phyloP scores from a whole-genome alignment of 2,888 invertebrate genomes.

The Acleris cristana region DNA sequence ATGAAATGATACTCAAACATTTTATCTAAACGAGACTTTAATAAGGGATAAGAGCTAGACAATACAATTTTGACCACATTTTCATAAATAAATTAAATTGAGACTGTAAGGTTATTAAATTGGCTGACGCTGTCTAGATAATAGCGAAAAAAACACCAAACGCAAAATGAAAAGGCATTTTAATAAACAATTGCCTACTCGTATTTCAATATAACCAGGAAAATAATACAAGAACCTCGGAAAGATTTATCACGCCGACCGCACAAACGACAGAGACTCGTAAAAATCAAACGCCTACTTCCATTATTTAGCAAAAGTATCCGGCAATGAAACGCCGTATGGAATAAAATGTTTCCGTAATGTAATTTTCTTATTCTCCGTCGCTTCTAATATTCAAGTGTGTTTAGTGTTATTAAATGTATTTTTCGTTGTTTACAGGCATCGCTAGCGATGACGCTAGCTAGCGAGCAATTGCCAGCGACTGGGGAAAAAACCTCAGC shows the following conservation, averaged over 20 bases:
- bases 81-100: too few relatives aligned
- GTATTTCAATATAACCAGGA: too few relatives aligned
- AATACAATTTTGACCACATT: too few relatives aligned
- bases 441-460: conserved; percentile 64
- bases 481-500: conserved; percentile 39
- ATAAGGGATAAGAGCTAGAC: too few relatives aligned
- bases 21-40: too few relatives aligned
- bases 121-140: too few relatives aligned
- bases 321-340: conserved; percentile 17
- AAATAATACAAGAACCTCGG: too few relatives aligned
- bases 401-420: conserved; percentile 5
- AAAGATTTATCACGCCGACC: neutral
- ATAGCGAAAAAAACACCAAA: too few relatives aligned
- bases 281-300: conserved; percentile 26
- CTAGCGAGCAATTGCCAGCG: conserved; percentile 57
- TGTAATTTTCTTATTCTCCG: conserved; percentile 12
- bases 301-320: conserved; percentile 24
- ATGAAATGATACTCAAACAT: too few relatives aligned
- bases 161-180: too few relatives aligned
- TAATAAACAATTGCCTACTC: too few relatives aligned
- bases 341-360: conserved; percentile 17
- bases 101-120: too few relatives aligned
- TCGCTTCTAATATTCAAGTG: neutral
- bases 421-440: conserved; percentile 60
- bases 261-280: conserved; percentile 1